Evolutionary conservation across 2,888 invertebrate species (phyloP).

Genomic region (Globia sparganii): DNA sequence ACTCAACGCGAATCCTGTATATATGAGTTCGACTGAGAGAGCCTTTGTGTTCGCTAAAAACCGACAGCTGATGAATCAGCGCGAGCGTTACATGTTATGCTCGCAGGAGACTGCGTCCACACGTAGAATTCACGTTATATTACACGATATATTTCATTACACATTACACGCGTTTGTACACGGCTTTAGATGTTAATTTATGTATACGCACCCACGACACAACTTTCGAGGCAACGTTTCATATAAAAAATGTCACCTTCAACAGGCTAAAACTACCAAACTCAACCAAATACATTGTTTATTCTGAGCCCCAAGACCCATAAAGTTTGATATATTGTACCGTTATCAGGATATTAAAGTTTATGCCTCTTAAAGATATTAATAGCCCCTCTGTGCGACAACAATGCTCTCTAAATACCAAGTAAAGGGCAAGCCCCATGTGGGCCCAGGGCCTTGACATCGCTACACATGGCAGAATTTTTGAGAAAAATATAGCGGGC

Average conservation of each 20-base stretch:
- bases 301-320: slow-evolving; percentile 37
- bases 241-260: slow-evolving; percentile 50
- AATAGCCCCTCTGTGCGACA: slow-evolving; percentile 61
- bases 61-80: neutral
- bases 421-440: slow-evolving; percentile 68
- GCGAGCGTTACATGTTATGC: neutral
- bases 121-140: neutral
- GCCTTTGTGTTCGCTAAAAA: neutral
- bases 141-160: neutral
- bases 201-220: neutral
- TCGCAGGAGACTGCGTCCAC: neutral
- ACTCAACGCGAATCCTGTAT: neutral
- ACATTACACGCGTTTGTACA: neutral
- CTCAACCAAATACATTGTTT: slow-evolving; percentile 45
- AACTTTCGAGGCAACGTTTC: slow-evolving; percentile 7
- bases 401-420: slow-evolving; percentile 72
- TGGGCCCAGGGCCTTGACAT: slow-evolving; percentile 56
- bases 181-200: neutral
- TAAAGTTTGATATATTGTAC: slow-evolving; percentile 59
- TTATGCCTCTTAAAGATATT: slow-evolving; percentile 60
- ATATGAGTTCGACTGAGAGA: neutral
- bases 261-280: slow-evolving; percentile 3
- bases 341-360: slow-evolving; percentile 61
- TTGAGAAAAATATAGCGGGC: neutral
- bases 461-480: slow-evolving; percentile 34